Conservation (phyloP, 1,140 invertebrate genomes). For the Microplitis mediator region DNA sequence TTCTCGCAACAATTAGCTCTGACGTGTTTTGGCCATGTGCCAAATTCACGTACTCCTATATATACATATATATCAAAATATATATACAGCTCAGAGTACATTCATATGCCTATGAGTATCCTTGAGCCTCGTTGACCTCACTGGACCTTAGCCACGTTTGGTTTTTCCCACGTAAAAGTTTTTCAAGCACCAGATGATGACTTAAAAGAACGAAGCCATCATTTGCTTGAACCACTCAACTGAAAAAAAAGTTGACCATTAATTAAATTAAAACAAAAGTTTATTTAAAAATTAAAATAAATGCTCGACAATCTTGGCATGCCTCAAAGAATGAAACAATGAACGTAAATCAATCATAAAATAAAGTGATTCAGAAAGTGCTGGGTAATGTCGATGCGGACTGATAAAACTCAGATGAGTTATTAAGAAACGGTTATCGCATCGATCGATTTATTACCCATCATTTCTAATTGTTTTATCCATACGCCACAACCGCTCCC, state of each 20-base stretch:
- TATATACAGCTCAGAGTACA: background rate
- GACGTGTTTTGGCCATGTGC: constrained; percentile 45
- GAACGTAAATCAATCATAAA: too few relatives aligned
- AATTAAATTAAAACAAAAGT: too few relatives aligned
- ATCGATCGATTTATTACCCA: background rate
- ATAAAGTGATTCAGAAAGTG: background rate
- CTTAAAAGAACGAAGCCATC: too few relatives aligned
- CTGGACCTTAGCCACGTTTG: too few relatives aligned
- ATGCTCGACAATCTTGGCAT: too few relatives aligned
- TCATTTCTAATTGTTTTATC: background rate
- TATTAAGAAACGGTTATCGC: background rate
- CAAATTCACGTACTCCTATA: constrained; percentile 40
- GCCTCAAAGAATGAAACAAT: background rate
- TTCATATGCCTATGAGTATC: background rate
- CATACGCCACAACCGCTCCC: background rate
- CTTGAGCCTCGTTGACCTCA: background rate
- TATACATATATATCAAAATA: background rate
- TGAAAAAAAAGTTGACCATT: too few relatives aligned
- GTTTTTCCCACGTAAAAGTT: too few relatives aligned
- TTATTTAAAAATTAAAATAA: too few relatives aligned
- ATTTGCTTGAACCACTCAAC: too few relatives aligned
- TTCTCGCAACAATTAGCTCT: constrained; percentile 56
- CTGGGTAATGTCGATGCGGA: too few relatives aligned
- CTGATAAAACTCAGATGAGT: background rate
- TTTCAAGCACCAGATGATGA: too few relatives aligned